Conservation (phyloP, 2,113 vertebrate genomes). For the Spheniscus mendiculus region DNA sequence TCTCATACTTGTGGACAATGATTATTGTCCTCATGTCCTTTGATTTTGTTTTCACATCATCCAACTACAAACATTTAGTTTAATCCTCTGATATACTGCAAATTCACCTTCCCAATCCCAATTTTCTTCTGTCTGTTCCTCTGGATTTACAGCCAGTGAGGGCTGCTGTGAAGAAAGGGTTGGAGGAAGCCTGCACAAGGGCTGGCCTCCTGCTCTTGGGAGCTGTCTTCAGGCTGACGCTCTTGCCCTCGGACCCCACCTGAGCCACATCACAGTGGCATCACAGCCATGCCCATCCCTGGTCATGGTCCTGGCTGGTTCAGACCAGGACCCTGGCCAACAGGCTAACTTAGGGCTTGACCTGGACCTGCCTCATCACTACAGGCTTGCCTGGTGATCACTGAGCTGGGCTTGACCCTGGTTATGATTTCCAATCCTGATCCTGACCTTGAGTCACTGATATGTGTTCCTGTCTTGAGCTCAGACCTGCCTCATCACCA, state of each 20-base stretch:
- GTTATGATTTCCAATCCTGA: not conserved
- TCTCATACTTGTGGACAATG: not conserved
- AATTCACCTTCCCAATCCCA: not conserved
- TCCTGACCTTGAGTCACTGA: not conserved
- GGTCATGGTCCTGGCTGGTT: not conserved
- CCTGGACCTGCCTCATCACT: not conserved
- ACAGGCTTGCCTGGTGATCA: not conserved
- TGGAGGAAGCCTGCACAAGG: not conserved
- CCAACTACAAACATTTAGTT: not conserved
- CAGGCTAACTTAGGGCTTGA: not conserved
- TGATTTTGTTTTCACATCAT: not conserved
- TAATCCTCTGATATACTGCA: not conserved
- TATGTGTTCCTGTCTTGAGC: not conserved
- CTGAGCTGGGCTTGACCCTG: not conserved
- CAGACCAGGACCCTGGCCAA: not conserved
- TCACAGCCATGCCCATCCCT: not conserved
- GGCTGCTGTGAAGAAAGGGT: not conserved
- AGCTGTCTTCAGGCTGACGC: not conserved
- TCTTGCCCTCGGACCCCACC: accelerated
- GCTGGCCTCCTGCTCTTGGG: not conserved
- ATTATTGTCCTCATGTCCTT: not conserved
- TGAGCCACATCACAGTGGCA: not conserved
- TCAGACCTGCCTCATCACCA: not conserved
- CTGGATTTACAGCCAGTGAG: not conserved
- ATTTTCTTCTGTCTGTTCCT: not conserved